These are phyloP conservation scores for Pardalotus punctatus DNA, from an alignment of 2,113 vertebrate species.

Conservation along the genomic window DNA sequence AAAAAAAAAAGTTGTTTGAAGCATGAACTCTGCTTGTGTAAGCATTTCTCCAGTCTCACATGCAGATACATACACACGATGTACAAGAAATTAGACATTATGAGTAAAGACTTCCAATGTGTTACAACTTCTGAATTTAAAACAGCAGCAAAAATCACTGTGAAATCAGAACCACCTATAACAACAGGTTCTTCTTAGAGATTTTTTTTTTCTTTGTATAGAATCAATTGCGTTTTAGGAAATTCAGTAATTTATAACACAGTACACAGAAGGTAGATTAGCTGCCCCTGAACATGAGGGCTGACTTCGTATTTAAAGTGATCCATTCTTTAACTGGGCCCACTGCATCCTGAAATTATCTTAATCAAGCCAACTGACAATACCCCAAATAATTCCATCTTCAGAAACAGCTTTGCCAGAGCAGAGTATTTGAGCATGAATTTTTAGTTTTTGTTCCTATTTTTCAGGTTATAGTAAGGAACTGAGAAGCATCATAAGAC, in stretches of 20 bases:
- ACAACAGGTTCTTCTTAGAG: neutral
- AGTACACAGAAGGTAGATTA: neutral
- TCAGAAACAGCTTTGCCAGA: neutral
- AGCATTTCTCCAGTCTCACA: conserved; percentile 32
- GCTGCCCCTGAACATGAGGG: neutral
- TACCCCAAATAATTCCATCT: neutral
- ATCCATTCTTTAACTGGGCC: neutral
- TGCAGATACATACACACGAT: neutral
- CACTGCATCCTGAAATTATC: neutral
- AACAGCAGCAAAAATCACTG: conserved; percentile 9
- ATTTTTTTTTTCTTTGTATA: neutral
- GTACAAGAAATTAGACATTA: neutral
- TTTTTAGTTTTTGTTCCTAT: neutral
- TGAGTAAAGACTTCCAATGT: conserved; percentile 33
- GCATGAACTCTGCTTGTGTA: conserved; percentile 1
- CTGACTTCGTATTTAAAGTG: neutral
- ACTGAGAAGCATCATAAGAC: neutral
- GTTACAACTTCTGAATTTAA: neutral
- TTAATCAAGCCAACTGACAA: neutral
- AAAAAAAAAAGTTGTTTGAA: neutral
- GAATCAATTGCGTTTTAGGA: neutral
- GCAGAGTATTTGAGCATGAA: neutral
- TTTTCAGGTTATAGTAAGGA: neutral
- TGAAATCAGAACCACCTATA: neutral
- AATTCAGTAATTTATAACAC: neutral